Conservation (phyloP, 2,797 vertebrate species). For the Ctenosaura bakeri region DNA sequence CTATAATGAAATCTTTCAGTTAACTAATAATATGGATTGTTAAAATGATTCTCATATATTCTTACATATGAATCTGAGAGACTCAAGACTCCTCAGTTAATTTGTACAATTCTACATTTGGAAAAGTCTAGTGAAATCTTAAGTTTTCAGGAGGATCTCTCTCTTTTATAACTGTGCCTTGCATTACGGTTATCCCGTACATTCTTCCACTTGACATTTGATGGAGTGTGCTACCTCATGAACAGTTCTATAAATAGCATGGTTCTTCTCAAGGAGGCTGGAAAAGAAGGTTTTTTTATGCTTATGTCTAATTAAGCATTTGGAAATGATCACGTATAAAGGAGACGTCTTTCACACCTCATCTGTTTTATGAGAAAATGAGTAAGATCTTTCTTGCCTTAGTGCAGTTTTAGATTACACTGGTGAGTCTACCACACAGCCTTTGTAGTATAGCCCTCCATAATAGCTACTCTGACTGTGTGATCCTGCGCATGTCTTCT, state of each 20-base stretch:
- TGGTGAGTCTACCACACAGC: not conserved
- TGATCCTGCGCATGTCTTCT: not conserved
- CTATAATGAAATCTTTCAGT: not conserved
- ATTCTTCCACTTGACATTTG: not conserved
- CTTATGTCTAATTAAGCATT: constrained; percentile 49
- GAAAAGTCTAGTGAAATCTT: not conserved
- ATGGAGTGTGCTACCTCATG: constrained; percentile 25
- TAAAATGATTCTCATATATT: not conserved
- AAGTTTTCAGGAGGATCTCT: not conserved
- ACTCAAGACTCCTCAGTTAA: not conserved
- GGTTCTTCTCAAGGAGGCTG: constrained; percentile 19
- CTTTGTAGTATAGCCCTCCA: not conserved
- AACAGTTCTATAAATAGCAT: constrained; percentile 28
- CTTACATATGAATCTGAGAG: not conserved
- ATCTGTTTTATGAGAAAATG: constrained; percentile 46
- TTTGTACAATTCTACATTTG: not conserved
- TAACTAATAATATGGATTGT: not conserved
- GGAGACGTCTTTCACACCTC: constrained; percentile 51
- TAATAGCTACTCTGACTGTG: not conserved
- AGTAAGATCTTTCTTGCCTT: constrained; percentile 29
- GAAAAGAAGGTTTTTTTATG: constrained; percentile 21
- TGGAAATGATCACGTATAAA: constrained; percentile 32
- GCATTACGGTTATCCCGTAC: not conserved
- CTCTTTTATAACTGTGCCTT: not conserved
- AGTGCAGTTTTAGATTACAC: constrained; percentile 15